Evolutionary conservation across 2,113 vertebrate genomes (phyloP), one percentile per base, ranked within the genome.

Genomic region (Neogale vison): DNA sequence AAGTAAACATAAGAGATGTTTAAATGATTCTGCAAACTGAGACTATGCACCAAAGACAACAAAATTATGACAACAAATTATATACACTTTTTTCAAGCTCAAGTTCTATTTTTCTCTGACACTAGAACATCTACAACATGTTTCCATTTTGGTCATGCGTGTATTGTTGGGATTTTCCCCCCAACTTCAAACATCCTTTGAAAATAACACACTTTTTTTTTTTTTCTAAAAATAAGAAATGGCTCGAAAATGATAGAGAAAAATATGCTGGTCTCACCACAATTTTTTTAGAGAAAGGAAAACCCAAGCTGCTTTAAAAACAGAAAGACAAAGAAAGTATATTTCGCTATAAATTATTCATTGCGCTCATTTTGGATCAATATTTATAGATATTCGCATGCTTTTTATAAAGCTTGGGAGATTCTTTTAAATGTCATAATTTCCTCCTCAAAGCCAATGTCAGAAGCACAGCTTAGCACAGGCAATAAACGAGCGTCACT

Each of bases 331-430:
- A 98, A 97, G 97, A 97, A 97, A 97, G 77, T 96, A 89, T 97
- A 95, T 95, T 89, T 95, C 92, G 79, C n/a, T 63, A 98, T 98
- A 97, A 98, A 98, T 98, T 98, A 98, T 98, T 98, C 97, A 98
- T 97, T 63, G 42, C 55, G 14, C 92, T 98, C 95, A 94, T 97
- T 97, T 94, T 91, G 85, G 97, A 98, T 98, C 98, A 97, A 98
- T 98, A 98, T 97, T 97, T 98, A 96, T 97, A 98, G 97, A 98
- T 97, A 98, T 92, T 96, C 96, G 36, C 96, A 59, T 86, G 94
- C 87, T 84, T 96, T 91, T 94, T 93, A 77, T 97, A 96, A 96
- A 96, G 97, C 93, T 97, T 92, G 82, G 92, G 95, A 96, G 92
- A 97, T 94, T 97, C 98, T 98, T 94, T 96, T 89, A 98, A 98